Evolutionary conservation across 2,113 vertebrate species (phyloP).

Genomic region (Sylvia atricapilla): DNA sequence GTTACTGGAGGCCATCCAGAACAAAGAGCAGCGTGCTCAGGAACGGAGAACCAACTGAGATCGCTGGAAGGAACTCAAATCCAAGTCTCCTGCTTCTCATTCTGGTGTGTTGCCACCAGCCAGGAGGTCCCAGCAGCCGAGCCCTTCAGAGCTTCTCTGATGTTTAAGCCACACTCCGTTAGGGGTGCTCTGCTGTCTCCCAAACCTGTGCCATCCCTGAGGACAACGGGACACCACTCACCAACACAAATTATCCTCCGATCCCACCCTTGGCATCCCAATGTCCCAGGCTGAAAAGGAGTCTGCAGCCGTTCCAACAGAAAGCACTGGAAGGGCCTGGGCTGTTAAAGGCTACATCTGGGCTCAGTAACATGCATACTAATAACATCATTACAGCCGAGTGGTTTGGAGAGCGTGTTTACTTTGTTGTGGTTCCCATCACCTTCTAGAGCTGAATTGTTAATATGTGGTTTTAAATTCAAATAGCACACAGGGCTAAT

Average conservation of each 20-base stretch:
- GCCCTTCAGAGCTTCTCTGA: background rate
- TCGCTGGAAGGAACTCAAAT: background rate
- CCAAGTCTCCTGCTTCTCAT: background rate
- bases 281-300: constrained; percentile 79
- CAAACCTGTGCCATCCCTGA: constrained; percentile 65
- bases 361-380: constrained; percentile 94
- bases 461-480: constrained; percentile 90
- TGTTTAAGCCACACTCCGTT: constrained; percentile 15
- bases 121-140: constrained; percentile 26
- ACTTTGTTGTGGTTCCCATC: constrained; percentile 89
- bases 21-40: background rate
- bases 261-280: constrained; percentile 68
- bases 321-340: constrained; percentile 83
- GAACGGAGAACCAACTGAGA: background rate
- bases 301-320: constrained; percentile 86
- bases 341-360: constrained; percentile 94
- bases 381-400: constrained; percentile 93
- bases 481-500: constrained; percentile 93
- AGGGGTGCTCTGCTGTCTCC: constrained; percentile 71
- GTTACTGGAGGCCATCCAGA: constrained; percentile 21
- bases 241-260: constrained; percentile 76
- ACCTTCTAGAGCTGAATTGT: constrained; percentile 87
- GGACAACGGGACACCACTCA: constrained; percentile 79
- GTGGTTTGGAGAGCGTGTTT: constrained; percentile 88
- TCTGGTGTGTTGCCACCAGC: constrained; percentile 24